Percentiles rank a stretch among this genome's conserved stretches.
phyloP scores from a whole-genome alignment of 2,113 vertebrate species.

The Hippocampus barbouri region DNA sequence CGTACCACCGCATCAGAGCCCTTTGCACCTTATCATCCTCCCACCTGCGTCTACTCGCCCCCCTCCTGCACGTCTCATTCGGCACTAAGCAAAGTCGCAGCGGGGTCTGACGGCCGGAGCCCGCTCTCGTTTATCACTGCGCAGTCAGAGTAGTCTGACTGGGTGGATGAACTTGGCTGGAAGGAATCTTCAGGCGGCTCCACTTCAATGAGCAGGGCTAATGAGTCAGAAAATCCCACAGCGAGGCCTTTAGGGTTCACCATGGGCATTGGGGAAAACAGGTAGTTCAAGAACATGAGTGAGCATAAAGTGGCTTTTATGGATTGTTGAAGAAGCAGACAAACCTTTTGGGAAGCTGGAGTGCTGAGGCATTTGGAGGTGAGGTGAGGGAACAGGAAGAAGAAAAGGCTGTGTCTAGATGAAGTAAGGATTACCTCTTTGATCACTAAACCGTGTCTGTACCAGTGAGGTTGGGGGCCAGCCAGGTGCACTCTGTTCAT shows the following conservation, averaged over 20 bases:
- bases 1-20: conserved; percentile 19
- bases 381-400: conserved; percentile 23
- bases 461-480: conserved; percentile 30
- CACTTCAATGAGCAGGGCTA: conserved; percentile 68
- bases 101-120: conserved; percentile 42
- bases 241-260: conserved; percentile 59
- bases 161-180: conserved; percentile 64
- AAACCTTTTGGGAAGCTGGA: background rate
- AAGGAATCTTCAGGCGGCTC: conserved; percentile 64
- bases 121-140: conserved; percentile 45
- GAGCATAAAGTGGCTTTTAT: conserved; percentile 30
- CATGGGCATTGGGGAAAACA: conserved; percentile 51
- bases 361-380: conserved; percentile 31
- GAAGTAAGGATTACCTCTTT: conserved; percentile 59
- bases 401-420: conserved; percentile 30
- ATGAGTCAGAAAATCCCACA: conserved; percentile 71
- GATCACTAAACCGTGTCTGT: conserved; percentile 60
- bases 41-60: conserved; percentile 13
- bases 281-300: conserved; percentile 32
- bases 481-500: conserved; percentile 60
- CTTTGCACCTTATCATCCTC: conserved; percentile 29
- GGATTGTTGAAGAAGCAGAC: conserved; percentile 14
- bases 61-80: conserved; percentile 57
- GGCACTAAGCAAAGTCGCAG: conserved; percentile 60
- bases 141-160: conserved; percentile 38